Evolutionary conservation across 2,888 invertebrate genomes (phyloP), one percentile per base, ranked within the genome.

Genomic region (Taenaris catops): DNA sequence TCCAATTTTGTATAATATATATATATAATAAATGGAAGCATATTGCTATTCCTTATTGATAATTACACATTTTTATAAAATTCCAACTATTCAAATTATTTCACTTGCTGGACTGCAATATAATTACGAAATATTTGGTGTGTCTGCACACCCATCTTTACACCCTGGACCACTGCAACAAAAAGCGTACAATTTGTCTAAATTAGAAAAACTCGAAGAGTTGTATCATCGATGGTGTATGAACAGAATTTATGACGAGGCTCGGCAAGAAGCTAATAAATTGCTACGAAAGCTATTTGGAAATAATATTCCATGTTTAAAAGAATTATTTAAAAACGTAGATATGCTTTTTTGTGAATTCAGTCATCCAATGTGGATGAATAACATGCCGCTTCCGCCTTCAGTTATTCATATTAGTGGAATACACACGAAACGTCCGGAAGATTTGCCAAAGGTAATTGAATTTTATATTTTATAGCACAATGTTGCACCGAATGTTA

Each of bases 341-440:
- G 64, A 71, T 20, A 50, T 87, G 61, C 33, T 86, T 8, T 64
- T 87, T 33, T n/a, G n/a, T n/a, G 35, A 81, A 1, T 87, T 87
- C 45, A 49, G 59, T 0, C 67, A 86, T 49, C 68, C 74, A 0
- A 44, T 74, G 18, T 71, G 70, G 51, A 63, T 67, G 3, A 47
- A 50, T 2, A 65, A 61, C 23, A 55, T 69, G 4, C 87, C 87
- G 1, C 52, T 73, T 3, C 67, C 81, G 4, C 80, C 84, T 0
- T 64, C 59, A 34, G 55, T 80, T 1, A 42, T 84, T 0, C 64
- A 67, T 32, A 63, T 81, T 27, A 80, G 84, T 25, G 80, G 81
- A 1, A 44, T 76, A 18, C 86, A 83, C 40, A 54, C 72, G 8
- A 63, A 58, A 4, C 58, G 60, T 5, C 40, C 58, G 3, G 63